These are phyloP conservation scores for Poeciliopsis prolifica DNA, from an alignment of 2,113 vertebrate genomes.

Conservation along the genomic window DNA sequence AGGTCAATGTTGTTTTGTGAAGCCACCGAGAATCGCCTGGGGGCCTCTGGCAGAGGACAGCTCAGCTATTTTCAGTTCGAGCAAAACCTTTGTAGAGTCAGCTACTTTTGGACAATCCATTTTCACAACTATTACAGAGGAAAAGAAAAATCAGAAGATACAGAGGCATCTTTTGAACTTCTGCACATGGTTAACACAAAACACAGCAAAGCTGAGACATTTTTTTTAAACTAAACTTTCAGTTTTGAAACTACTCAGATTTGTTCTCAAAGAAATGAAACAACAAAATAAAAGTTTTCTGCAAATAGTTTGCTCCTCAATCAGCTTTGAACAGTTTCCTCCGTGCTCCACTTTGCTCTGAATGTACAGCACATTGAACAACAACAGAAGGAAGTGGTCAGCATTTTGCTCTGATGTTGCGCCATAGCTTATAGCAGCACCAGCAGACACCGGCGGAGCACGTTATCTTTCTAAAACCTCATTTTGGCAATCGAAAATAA, in stretches of 20 bases:
- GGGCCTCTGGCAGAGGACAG: conserved; percentile 25
- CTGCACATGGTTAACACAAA: not conserved
- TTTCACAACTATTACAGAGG: not conserved
- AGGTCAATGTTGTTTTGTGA: not conserved
- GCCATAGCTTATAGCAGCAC: conserved; percentile 39
- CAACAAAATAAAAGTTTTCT: conserved; percentile 10
- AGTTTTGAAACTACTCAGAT: not conserved
- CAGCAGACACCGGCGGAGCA: conserved; percentile 10
- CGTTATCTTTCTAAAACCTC: conserved; percentile 3
- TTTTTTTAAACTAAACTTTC: not conserved
- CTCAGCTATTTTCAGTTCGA: not conserved
- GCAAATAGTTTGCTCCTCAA: conserved; percentile 26
- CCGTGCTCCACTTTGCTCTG: conserved; percentile 24
- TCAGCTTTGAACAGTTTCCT: conserved; percentile 32
- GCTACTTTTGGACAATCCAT: not conserved
- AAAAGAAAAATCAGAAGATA: not conserved
- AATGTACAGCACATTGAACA: conserved; percentile 24
- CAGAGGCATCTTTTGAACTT: not conserved
- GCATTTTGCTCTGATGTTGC: conserved; percentile 57
- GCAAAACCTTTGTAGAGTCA: conserved; percentile 9
- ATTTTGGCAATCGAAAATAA: conserved; percentile 59
- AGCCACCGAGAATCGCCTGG: conserved; percentile 8
- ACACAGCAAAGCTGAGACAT: conserved; percentile 1
- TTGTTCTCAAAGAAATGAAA: conserved; percentile 9
- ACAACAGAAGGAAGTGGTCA: conserved; percentile 59